Evolutionary conservation across 2,797 vertebrate genomes (phyloP).

Genomic region (Triplophysa yarkandensis): DNA sequence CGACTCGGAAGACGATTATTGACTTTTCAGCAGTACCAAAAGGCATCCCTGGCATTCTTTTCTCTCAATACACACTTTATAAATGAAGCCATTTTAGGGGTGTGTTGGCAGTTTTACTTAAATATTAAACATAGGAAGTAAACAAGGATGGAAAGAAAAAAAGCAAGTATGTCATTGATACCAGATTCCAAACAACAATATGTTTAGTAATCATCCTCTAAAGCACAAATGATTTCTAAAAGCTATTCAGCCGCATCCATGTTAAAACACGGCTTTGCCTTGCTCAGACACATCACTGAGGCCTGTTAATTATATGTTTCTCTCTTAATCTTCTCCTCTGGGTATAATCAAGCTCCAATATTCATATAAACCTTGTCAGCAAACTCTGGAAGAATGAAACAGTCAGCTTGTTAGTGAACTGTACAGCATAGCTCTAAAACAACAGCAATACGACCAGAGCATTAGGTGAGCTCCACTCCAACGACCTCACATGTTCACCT

Average conservation of each 20-base stretch:
- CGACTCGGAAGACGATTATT: conserved; percentile 58
- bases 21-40: conserved; percentile 64
- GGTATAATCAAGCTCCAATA: conserved; percentile 30
- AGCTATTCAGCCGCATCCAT: conserved; percentile 50
- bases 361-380: conserved; percentile 21
- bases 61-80: conserved; percentile 54
- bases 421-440: conserved; percentile 3
- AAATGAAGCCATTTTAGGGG: conserved; percentile 49
- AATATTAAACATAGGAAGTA: conserved; percentile 18
- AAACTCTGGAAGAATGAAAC: conserved; percentile 17
- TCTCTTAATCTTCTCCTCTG: conserved; percentile 32
- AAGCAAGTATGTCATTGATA: conserved; percentile 6
- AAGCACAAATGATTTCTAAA: conserved; percentile 50
- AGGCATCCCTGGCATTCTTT: conserved; percentile 71
- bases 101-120: conserved; percentile 47
- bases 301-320: conserved; percentile 52
- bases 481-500: neutral
- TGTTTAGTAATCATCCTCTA: conserved; percentile 30
- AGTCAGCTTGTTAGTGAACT: conserved; percentile 20
- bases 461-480: too few species aligned
- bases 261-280: conserved; percentile 36
- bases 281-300: conserved; percentile 33
- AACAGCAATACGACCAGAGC: neutral
- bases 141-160: conserved; percentile 25
- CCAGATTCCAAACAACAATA: conserved; percentile 4